Percentiles rank a stretch among this genome's conserved stretches.
phyloP scores from a whole-genome alignment of 2,797 vertebrate genomes.

The Chaunax sp. region DNA sequence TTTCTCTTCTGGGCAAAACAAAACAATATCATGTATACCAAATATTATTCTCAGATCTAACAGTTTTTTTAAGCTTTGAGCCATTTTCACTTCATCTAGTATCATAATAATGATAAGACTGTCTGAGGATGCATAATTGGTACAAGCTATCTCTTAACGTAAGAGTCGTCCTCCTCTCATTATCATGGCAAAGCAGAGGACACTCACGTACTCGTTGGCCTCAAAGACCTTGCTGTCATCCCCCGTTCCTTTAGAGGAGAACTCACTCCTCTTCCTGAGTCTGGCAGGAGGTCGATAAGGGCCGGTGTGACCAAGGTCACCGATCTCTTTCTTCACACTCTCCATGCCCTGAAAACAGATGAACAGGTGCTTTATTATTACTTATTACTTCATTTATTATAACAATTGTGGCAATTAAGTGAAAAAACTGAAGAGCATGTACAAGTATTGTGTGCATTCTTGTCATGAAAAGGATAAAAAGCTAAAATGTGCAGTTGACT shows the following conservation, averaged over 20 bases:
- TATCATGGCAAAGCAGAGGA: constrained; percentile 20
- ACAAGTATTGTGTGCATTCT: background rate
- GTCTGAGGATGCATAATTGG: background rate
- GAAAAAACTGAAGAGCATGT: no score
- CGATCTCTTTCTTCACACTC: constrained; percentile 92
- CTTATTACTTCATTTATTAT: background rate
- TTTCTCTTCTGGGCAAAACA: background rate
- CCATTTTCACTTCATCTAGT: no score
- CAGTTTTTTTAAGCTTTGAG: no score
- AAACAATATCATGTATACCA: background rate
- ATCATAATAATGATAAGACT: background rate
- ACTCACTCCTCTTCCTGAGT: constrained; percentile 92
- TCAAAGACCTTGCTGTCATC: constrained; percentile 88
- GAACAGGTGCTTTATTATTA: background rate
- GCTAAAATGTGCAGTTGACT: background rate
- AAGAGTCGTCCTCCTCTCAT: constrained; percentile 2
- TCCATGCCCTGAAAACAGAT: constrained; percentile 88
- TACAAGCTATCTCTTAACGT: background rate
- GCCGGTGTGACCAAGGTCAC: constrained; percentile 88
- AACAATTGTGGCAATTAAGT: no score
- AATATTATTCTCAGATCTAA: background rate
- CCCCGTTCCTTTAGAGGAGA: constrained; percentile 84
- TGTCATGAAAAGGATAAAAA: background rate
- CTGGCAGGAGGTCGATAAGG: constrained; percentile 89
- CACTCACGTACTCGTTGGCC: constrained; percentile 90